Base-by-base conservation (phyloP, 2,888 invertebrate species). In the Odontocolon sp. region DNA sequence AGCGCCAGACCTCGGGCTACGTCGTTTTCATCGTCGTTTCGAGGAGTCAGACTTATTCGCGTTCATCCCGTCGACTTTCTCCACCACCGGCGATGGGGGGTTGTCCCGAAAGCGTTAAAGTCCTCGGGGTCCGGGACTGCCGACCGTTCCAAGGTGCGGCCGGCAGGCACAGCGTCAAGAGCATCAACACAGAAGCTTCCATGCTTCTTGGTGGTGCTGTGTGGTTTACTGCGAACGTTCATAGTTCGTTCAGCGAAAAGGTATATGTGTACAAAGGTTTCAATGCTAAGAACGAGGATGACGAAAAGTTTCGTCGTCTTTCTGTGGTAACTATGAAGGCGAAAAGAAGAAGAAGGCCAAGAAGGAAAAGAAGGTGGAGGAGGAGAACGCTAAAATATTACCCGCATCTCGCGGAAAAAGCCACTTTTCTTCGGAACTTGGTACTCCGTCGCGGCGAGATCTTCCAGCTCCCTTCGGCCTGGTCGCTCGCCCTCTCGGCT, bases 351-450 rank as follows among this genome's bases (percentile, higher is more conserved):
- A 8, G 28, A 33, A n/a, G 28, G 45, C 6, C 11, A 42, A 6
- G 16, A 28, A 42, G 26, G 9, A 61, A 40, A 28, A 67, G 66
- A 40, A 45, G 26, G 14, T 14, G 26, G 11, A 31, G 47, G 26
- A 70, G 61, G 67, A 79, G 73, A 83, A 81, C 69, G 81, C 82
- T 87, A 84, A 87, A 87, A 87, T 86, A 87, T 87, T 85, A 85
- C 84, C 80, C 82, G 82, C 81, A 82, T 83, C 80, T 79, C 77
- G 79, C 77, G 81, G 84, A 81, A 80, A 83, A 83, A 81, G 80
- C 74, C 84, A 82, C 84, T 83, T 83, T 83, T 82, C 81, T 79
- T 75, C 57, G 66, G 66, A 80, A 85, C 84, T 80, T 79, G 72
- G 75, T 72, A 69, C 78, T 79, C 52, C 78, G 57, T 61, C 52